Base-by-base conservation (phyloP, 2,113 vertebrate species). In the Parus major region DNA sequence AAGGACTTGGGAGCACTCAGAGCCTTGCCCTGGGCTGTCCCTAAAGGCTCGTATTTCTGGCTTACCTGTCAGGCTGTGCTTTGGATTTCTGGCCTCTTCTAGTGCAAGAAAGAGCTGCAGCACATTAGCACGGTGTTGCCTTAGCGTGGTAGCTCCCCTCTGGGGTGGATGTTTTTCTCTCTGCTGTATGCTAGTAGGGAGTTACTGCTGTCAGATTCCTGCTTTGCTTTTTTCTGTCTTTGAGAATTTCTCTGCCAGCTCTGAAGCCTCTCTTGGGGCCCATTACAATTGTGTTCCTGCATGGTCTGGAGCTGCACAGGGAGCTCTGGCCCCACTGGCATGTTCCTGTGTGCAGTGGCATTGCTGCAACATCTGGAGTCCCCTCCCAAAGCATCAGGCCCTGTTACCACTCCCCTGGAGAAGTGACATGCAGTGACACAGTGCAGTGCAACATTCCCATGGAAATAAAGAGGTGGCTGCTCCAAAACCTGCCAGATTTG, bases 371-470 rank as follows among this genome's bases (percentile, higher is more conserved):
- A 3, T 39, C 72, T 61, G 68, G 36, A 82, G 33, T 28, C 20
- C 47, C 42, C 52, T 57, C 83, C 42, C 1, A 1, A 52, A 53
- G 2, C 75, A 53, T n/a, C 85, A 35, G 50, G 4, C 42, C 57
- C 15, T 31, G 14, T 20, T 52, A 36, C 36, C 46, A 12, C 3
- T 63, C 29, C 14, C 47, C 44, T 70, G 7, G 15, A 89, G 92
- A 75, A 82, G 59, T 18, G 44, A 35, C 21, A 3, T 31, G n/a
- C 46, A n/a, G 57, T 69, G 76, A 25, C 33, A 70, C 42, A 90
- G 73, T 53, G 76, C 47, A 70, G 61, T 95, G 88, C 86, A 95
- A 94, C 92, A 82, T 87, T 94, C 88, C 90, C 55, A 36, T 79
- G 36, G 77, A 92, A 82, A 46, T 75, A 44, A 36, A 50, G 91